phyloP scores from a whole-genome alignment of 2,797 vertebrate genomes.

The Manis javanica region DNA sequence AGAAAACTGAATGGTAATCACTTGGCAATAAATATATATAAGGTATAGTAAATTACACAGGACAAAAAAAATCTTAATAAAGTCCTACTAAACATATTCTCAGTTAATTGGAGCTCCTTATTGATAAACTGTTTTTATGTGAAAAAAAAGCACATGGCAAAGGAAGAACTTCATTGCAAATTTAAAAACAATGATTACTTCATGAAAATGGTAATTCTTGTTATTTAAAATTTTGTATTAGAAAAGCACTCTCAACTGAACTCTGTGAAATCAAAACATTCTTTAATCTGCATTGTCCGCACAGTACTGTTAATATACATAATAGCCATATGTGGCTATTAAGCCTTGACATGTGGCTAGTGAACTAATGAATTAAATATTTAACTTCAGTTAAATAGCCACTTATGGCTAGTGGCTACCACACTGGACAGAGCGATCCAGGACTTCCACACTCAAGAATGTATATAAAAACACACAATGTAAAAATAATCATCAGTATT shows the following conservation, averaged over 20 bases:
- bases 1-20: slow-evolving; percentile 4
- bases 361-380: neutral
- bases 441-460: neutral
- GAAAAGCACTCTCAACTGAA: neutral
- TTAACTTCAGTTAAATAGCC: neutral
- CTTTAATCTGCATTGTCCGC: neutral
- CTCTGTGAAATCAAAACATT: neutral
- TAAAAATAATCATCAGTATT: neutral
- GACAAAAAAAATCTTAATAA: slow-evolving; percentile 2
- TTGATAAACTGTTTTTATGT: neutral
- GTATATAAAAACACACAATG: neutral
- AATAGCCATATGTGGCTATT: neutral
- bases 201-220: slow-evolving; percentile 8
- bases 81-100: neutral
- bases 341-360: neutral
- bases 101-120: neutral
- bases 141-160: neutral
- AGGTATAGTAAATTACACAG: neutral
- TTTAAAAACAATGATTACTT: slow-evolving; percentile 24
- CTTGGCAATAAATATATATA: neutral
- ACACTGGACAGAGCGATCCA: neutral
- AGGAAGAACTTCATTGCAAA: slow-evolving; percentile 49
- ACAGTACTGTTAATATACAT: no score
- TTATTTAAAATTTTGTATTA: neutral
- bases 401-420: neutral